A percentile compares a stretch with the other conserved stretches of the same genome.
phyloP scores from a whole-genome alignment of 2,797 vertebrate species.

The Gallinago stenura region DNA sequence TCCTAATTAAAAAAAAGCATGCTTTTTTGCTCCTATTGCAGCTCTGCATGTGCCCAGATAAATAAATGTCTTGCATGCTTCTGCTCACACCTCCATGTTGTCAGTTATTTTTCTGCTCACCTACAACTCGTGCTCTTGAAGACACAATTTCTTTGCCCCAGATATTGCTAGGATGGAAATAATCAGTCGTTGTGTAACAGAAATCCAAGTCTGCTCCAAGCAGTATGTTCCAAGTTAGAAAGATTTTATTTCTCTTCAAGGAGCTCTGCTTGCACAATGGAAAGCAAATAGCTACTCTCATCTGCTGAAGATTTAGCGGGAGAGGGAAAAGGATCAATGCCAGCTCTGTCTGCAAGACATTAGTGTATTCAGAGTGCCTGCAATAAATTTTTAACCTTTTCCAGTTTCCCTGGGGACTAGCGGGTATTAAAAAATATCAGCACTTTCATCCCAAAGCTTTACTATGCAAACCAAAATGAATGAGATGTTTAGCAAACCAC shows the following conservation, averaged over 20 bases:
- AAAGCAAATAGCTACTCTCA: slow-evolving; percentile 44
- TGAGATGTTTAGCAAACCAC: slow-evolving; percentile 46
- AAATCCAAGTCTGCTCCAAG: slow-evolving; percentile 18
- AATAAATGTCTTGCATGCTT: not conserved
- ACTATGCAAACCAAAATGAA: slow-evolving; percentile 11
- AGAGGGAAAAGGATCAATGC: slow-evolving; percentile 30
- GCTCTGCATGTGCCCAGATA: not conserved
- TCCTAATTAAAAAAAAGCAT: not conserved
- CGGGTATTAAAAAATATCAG: slow-evolving; percentile 38
- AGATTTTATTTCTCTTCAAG: slow-evolving; percentile 53
- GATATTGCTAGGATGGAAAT: slow-evolving; percentile 25
- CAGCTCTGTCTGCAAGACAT: slow-evolving; percentile 23
- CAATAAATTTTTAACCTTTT: slow-evolving; percentile 66
- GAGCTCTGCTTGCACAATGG: slow-evolving; percentile 27
- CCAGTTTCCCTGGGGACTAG: slow-evolving; percentile 10
- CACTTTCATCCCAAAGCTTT: not conserved
- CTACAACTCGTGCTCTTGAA: not conserved
- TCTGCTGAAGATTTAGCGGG: not conserved
- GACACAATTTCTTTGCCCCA: slow-evolving; percentile 21
- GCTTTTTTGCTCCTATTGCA: not conserved
- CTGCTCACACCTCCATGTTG: not conserved
- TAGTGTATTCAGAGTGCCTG: slow-evolving; percentile 12
- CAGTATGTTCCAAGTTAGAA: slow-evolving; percentile 33
- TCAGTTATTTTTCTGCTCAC: slow-evolving; percentile 15
- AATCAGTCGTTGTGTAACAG: not conserved